These are phyloP conservation scores for Eudorcas thomsonii DNA, from an alignment of 2,113 vertebrate species.

Conservation along the genomic window DNA sequence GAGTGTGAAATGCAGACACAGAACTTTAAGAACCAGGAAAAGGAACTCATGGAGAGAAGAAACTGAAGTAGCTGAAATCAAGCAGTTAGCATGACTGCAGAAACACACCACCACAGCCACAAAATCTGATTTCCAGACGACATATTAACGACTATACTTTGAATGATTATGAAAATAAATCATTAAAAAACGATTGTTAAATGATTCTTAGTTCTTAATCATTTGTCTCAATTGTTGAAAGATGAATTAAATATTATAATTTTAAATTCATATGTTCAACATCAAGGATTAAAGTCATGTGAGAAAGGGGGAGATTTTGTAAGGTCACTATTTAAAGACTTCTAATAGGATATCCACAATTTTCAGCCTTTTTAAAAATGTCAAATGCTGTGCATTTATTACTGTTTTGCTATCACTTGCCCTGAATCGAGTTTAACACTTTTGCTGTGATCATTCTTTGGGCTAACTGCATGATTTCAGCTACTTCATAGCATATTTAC, in stretches of 20 bases:
- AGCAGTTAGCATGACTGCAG: neutral
- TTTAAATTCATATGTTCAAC: neutral
- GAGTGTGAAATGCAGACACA: neutral
- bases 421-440: neutral
- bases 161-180: neutral
- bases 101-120: neutral
- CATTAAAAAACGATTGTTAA: neutral
- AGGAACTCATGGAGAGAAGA: neutral
- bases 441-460: too few species aligned
- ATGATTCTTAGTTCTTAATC: neutral
- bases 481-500: neutral
- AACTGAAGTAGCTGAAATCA: too few species aligned
- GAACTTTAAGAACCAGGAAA: neutral
- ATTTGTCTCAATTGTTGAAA: neutral
- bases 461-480: neutral
- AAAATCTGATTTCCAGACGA: neutral
- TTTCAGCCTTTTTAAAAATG: neutral
- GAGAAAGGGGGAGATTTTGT: neutral
- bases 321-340: neutral
- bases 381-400: too few species aligned
- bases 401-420: rapidly evolving
- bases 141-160: neutral
- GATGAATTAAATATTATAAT: neutral
- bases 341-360: too few species aligned
- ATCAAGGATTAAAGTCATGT: neutral